phyloP scores from a whole-genome alignment of 1,140 invertebrate genomes.

The Macrobrachium rosenbergii region DNA sequence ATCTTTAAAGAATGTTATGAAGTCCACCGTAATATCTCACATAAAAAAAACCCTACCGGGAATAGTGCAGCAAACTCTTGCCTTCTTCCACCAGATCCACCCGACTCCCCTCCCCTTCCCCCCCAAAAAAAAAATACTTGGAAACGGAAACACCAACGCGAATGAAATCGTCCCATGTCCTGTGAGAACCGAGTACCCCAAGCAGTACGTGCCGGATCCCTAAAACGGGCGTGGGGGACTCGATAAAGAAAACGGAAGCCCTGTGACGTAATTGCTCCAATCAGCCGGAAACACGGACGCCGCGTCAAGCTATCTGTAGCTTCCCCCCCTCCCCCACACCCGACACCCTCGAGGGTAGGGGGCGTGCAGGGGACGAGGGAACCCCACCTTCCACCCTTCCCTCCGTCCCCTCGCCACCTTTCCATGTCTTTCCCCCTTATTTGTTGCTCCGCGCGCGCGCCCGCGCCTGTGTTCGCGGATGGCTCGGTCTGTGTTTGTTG shows the following conservation, averaged over 20 bases:
- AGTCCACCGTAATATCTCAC: background rate
- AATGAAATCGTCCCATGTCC: conserved; percentile 1
- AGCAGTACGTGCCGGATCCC: conserved; percentile 36
- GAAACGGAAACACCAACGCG: background rate
- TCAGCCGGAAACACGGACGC: conserved; percentile 47
- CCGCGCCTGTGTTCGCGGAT: too few species aligned
- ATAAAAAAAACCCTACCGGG: too few species aligned
- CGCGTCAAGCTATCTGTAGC: conserved; percentile 40
- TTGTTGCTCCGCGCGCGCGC: too few species aligned
- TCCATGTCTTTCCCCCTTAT: background rate
- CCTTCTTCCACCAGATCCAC: background rate
- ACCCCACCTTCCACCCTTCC: background rate
- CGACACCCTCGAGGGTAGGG: background rate
- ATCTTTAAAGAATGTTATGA: background rate
- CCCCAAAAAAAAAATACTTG: background rate
- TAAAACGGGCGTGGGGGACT: background rate
- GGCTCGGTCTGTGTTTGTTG: too few species aligned
- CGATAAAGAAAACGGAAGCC: conserved; percentile 23
- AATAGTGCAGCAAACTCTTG: background rate
- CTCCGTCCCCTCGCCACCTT: background rate
- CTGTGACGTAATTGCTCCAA: conserved; percentile 51
- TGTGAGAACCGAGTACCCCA: background rate
- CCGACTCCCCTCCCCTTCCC: background rate
- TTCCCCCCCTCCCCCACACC: background rate
- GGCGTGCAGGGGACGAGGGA: too few species aligned